Evolutionary conservation across 2,888 invertebrate species (phyloP).

Genomic region (Callyntrura guangdongensis): DNA sequence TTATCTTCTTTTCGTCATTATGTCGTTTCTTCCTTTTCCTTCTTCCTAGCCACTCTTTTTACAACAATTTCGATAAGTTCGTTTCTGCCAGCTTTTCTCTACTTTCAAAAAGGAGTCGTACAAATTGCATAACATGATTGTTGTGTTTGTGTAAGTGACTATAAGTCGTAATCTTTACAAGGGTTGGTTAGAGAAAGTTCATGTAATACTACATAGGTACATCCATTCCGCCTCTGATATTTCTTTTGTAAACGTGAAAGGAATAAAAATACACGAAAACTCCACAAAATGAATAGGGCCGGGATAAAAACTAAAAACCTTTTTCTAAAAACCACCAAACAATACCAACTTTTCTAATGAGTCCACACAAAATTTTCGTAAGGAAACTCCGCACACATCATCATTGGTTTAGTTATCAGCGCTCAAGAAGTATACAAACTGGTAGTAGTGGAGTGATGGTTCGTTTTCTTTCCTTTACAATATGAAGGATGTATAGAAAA

Average conservation of each 20-base stretch:
- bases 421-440: too few relatives aligned
- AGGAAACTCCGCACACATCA: conserved; percentile 1
- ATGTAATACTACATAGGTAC: not conserved
- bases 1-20: not conserved
- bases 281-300: conserved; percentile 47
- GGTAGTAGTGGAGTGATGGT: not conserved
- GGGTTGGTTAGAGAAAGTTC: not conserved
- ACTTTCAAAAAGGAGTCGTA: not conserved
- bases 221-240: not conserved
- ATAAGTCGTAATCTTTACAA: not conserved
- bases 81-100: not conserved
- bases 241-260: not conserved
- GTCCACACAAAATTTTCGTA: conserved; percentile 22
- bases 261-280: conserved; percentile 28
- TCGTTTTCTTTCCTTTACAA: not conserved
- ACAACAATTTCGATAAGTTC: conserved; percentile 22
- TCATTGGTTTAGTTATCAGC: conserved; percentile 4
- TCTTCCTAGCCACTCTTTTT: conserved; percentile 5
- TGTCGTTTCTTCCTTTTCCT: conserved; percentile 17
- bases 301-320: conserved; percentile 33
- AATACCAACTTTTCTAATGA: conserved; percentile 70
- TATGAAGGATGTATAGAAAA: conserved; percentile 6
- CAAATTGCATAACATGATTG: conserved; percentile 6
- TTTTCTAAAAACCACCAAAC: conserved; percentile 35
- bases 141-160: not conserved